Conservation (phyloP, 1,140 invertebrate genomes). For the Elysia chlorotica region DNA sequence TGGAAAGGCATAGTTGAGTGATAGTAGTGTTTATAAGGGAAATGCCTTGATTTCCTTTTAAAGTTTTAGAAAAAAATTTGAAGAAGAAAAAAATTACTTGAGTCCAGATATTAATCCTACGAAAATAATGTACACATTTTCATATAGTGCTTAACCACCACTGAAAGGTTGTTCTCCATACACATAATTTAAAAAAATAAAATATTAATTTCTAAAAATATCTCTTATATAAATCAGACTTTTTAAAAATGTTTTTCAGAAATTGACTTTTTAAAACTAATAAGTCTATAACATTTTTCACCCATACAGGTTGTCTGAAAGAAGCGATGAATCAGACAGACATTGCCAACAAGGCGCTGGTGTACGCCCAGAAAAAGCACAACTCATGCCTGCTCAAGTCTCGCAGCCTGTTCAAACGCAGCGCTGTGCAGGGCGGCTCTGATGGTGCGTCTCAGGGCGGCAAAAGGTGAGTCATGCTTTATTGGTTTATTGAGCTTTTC, state of each 20-base stretch:
- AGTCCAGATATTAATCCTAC: too few species aligned
- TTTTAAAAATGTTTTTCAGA: too few species aligned
- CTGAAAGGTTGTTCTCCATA: neutral
- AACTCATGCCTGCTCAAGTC: slow-evolving; percentile 91
- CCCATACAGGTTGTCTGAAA: slow-evolving; percentile 62
- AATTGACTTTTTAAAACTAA: too few species aligned
- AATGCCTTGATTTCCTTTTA: too few species aligned
- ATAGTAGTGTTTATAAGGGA: too few species aligned
- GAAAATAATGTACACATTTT: too few species aligned
- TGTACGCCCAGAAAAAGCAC: slow-evolving; percentile 89
- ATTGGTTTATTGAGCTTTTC: too few species aligned
- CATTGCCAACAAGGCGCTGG: slow-evolving; percentile 86
- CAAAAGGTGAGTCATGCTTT: slow-evolving; percentile 24
- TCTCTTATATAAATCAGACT: too few species aligned
- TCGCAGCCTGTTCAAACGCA: slow-evolving; percentile 74
- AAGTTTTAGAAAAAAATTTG: neutral
- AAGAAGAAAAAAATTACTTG: too few species aligned
- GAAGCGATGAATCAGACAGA: slow-evolving; percentile 91
- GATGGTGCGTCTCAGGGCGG: slow-evolving; percentile 10
- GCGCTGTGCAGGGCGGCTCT: slow-evolving; percentile 5
- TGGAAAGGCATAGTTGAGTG: too few species aligned
- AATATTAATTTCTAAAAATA: neutral
- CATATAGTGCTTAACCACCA: too few species aligned
- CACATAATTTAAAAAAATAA: neutral
- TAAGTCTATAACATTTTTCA: too few species aligned